Conservation (phyloP, 1,140 invertebrate genomes). For the Pseudachorutes palmiensis region DNA sequence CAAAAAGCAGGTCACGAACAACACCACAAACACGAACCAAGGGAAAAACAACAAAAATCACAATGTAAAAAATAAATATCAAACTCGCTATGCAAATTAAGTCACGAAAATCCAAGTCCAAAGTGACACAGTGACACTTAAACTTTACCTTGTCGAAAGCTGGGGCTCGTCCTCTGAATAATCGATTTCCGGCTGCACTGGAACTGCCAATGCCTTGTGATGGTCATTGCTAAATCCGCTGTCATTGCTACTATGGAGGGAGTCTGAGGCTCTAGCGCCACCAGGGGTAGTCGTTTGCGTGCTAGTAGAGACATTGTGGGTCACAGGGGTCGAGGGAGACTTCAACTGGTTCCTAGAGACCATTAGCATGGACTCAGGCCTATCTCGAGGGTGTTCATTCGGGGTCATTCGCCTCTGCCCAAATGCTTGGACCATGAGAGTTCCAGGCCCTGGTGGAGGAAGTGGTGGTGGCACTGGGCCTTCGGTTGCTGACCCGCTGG, state of each 20-base stretch:
- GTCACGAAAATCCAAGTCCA: too few species aligned
- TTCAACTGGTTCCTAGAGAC: too few species aligned
- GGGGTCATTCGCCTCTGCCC: conserved; percentile 8
- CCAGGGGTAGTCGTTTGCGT: neutral
- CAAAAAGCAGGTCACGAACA: neutral
- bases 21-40: neutral
- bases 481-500: conserved; percentile 12
- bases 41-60: conserved; percentile 42
- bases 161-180: conserved; percentile 74
- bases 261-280: conserved; percentile 27
- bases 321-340: neutral
- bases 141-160: conserved; percentile 25
- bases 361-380: too few species aligned
- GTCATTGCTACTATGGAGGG: conserved; percentile 77
- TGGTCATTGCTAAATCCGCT: conserved; percentile 78
- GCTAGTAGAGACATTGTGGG: conserved; percentile 8
- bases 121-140: too few species aligned
- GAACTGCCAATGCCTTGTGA: conserved; percentile 46
- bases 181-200: conserved; percentile 76
- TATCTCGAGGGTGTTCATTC: neutral
- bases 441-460: conserved; percentile 45
- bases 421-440: conserved; percentile 15
- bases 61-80: conserved; percentile 38
- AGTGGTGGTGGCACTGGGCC: conserved; percentile 45
- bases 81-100: conserved; percentile 24